A percentile compares a stretch with the other conserved stretches of the same genome.
phyloP scores from a whole-genome alignment of 2,113 vertebrate species.

The Dicrurus megarhynchus region DNA sequence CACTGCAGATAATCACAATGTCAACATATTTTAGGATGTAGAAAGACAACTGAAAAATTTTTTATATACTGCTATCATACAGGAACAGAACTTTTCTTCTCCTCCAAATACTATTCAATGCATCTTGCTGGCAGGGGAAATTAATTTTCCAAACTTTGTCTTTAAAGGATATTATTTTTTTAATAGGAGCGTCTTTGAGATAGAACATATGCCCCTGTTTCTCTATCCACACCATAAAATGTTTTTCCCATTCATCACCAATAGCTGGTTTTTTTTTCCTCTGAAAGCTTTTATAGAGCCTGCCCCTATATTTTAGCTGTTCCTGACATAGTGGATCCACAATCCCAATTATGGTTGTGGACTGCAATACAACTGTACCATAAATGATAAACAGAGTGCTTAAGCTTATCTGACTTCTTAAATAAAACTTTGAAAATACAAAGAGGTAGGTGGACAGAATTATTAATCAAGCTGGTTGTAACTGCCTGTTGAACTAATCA shows the following conservation, averaged over 20 bases:
- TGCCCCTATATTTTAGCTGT: background rate
- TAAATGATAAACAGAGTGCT: background rate
- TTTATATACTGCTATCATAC: background rate
- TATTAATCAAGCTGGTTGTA: background rate
- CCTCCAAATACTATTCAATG: background rate
- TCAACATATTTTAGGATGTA: background rate
- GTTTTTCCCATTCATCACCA: slow-evolving; percentile 40
- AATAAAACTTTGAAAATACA: background rate
- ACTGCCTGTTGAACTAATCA: background rate
- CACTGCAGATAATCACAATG: background rate
- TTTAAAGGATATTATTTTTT: slow-evolving; percentile 61
- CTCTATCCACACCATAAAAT: slow-evolving; percentile 38
- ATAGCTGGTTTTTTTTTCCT: background rate
- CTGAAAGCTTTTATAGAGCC: background rate
- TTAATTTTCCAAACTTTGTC: slow-evolving; percentile 42
- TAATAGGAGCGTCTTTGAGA: slow-evolving; percentile 49
- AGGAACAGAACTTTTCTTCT: background rate
- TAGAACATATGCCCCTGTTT: slow-evolving; percentile 41
- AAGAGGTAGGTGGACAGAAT: background rate
- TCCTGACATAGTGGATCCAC: background rate
- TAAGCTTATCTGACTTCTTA: background rate
- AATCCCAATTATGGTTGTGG: background rate
- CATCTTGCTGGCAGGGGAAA: slow-evolving; percentile 37
- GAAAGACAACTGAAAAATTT: background rate
- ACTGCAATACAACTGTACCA: background rate